phyloP scores from a whole-genome alignment of 2,888 invertebrate species.

The Hypomecis atomaria region DNA sequence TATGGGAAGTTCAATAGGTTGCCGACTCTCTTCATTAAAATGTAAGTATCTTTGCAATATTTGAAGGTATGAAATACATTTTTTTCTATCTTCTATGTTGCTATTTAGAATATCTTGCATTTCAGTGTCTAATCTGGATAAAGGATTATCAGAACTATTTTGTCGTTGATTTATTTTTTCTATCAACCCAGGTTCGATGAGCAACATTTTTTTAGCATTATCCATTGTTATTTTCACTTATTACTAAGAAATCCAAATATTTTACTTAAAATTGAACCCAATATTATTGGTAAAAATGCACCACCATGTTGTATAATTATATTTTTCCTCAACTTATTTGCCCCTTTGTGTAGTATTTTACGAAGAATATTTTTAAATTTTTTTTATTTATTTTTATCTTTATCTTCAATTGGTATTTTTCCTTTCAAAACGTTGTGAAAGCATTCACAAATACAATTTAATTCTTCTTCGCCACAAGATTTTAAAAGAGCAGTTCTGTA shows the following conservation, averaged over 20 bases:
- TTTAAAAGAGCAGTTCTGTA: conserved; percentile 41
- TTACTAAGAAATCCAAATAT: conserved; percentile 29
- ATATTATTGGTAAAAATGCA: conserved; percentile 40
- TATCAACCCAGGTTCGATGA: conserved; percentile 34
- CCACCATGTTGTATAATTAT: conserved; percentile 44
- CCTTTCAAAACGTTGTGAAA: conserved; percentile 35
- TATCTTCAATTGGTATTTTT: conserved; percentile 18
- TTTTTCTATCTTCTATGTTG: conserved; percentile 40
- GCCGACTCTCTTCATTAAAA: conserved; percentile 37
- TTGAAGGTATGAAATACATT: conserved; percentile 44
- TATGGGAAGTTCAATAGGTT: conserved; percentile 23
- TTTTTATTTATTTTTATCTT: conserved; percentile 11
- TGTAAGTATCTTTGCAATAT: conserved; percentile 44
- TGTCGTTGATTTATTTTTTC: conserved; percentile 32
- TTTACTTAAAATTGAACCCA: conserved; percentile 42
- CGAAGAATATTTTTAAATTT: conserved; percentile 15
- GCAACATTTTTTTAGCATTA: conserved; percentile 17
- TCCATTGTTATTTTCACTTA: conserved; percentile 35
- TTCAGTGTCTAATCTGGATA: conserved; percentile 33
- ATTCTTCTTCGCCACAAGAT: conserved; percentile 41
- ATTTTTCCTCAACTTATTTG: conserved; percentile 35
- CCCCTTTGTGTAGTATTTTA: conserved; percentile 21
- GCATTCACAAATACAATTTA: conserved; percentile 46
- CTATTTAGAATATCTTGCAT: conserved; percentile 40
- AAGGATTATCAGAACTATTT: conserved; percentile 18